Base-by-base conservation (phyloP, 2,888 invertebrate genomes). In the Macaria notata region DNA sequence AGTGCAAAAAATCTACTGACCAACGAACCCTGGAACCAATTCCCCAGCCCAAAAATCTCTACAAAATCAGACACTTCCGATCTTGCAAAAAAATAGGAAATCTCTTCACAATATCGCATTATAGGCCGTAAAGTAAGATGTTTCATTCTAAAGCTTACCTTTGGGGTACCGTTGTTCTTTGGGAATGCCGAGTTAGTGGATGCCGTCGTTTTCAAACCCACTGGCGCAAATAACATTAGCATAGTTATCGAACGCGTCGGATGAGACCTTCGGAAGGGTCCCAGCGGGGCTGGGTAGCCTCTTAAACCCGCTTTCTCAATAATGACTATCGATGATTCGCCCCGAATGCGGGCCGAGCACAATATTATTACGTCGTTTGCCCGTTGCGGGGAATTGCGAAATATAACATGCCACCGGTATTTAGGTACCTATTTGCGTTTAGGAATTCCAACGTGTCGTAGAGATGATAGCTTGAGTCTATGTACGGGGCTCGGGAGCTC, bases 151-250 rank as follows among this genome's bases (percentile, higher is more conserved):
- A 73, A 74, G 70, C 73, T 75, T 78, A 79, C 79, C 79, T 78
- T 75, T 64, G 68, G 75, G 72, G 75, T 71, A 71, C 71, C 67
- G 66, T 74, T 73, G 76, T 79, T 77, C 73, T 73, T 75, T 68
- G 75, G 54, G 79, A 82, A 79, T 76, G 76, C 78, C 78, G 76
- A 81, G 80, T 82, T 82, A 83, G 84, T 83, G 76, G 82, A 81
- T 79, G 77, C 80, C 79, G 82, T 73, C 84, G 82, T 87, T 88
- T 80, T 75, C 78, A 76, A 86, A 84, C 85, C 88, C 86, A 85
- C 83, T 84, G 87, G 84, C 85, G 83, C 88, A 88, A 88, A 90
- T 90, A 90, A 88, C 88, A 90, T 90, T 90, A 90, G 89, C 90
- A 91, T 91, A 90, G 88, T 89, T 89, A 91, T 91, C 87, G 88